Evolutionary conservation across 2,113 vertebrate species (phyloP).

Genomic region (Athene cunicularia): DNA sequence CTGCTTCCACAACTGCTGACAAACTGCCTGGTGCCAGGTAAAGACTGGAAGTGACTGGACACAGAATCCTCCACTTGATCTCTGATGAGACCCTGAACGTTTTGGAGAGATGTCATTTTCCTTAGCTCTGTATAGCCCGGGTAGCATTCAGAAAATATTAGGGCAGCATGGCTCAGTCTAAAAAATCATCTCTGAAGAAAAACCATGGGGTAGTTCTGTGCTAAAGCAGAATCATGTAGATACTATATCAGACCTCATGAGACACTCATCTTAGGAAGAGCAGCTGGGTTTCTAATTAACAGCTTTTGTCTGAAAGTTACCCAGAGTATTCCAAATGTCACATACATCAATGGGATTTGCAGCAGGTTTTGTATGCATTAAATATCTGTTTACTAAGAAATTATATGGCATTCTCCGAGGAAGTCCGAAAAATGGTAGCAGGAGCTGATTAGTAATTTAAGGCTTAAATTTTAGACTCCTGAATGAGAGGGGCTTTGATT

Average conservation of each 20-base stretch:
- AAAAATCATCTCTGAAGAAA: not conserved
- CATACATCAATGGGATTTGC: not conserved
- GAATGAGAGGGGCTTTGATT: not conserved
- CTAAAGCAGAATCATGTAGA: not conserved
- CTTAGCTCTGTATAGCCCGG: not conserved
- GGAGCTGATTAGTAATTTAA: not conserved
- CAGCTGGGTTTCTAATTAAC: not conserved
- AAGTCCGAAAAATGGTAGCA: not conserved
- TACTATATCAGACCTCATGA: not conserved
- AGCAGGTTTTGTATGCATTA: not conserved
- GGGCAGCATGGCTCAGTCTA: not conserved
- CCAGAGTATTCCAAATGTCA: not conserved
- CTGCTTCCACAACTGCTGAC: not conserved
- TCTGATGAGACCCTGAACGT: not conserved
- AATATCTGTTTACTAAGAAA: not conserved
- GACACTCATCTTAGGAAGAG: not conserved
- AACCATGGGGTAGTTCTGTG: rapidly evolving
- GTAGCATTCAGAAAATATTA: not conserved
- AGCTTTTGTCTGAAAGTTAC: not conserved
- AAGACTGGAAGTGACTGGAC: not conserved
- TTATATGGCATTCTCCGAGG: not conserved
- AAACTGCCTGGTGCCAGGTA: rapidly evolving
- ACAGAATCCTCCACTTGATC: not conserved
- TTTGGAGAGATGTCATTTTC: not conserved
- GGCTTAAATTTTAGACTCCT: not conserved